Evolutionary conservation across 2,797 vertebrate species (phyloP).

Genomic region (Hyperoplus lanceolatus): DNA sequence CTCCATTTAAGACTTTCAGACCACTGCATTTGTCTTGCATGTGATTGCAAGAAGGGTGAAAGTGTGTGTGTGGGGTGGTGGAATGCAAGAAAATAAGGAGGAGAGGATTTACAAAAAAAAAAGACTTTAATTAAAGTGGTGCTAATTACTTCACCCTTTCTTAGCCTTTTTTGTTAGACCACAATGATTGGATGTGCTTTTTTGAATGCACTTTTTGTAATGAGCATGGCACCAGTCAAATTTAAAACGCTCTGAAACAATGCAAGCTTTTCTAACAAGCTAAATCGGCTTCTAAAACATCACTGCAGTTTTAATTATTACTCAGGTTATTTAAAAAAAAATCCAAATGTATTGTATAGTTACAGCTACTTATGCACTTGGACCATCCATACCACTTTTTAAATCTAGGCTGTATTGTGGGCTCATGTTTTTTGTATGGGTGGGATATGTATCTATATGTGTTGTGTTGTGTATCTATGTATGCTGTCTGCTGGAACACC

Average conservation of each 20-base stretch:
- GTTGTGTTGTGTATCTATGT: too few relatives aligned
- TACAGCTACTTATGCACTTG: too few relatives aligned
- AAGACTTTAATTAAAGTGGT: slow-evolving; percentile 70
- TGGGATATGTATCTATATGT: too few relatives aligned
- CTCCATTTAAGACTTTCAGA: slow-evolving; percentile 63
- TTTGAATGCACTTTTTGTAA: slow-evolving; percentile 67
- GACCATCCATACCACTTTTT: too few relatives aligned
- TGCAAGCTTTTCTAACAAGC: not conserved
- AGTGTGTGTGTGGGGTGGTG: slow-evolving; percentile 10
- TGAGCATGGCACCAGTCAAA: slow-evolving; percentile 50
- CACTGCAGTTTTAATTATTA: not conserved
- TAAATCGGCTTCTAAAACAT: not conserved
- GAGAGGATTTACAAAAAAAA: slow-evolving; percentile 41
- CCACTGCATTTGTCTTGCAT: slow-evolving; percentile 69
- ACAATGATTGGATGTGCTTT: slow-evolving; percentile 63
- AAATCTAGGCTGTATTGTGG: too few relatives aligned
- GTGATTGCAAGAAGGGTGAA: slow-evolving; percentile 67
- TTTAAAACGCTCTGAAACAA: slow-evolving; percentile 57
- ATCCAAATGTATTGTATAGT: too few relatives aligned
- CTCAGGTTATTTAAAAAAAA: too few relatives aligned
- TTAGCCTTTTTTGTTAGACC: slow-evolving; percentile 28
- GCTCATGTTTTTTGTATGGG: too few relatives aligned
- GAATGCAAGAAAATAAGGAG: slow-evolving; percentile 41
- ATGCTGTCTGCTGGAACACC: too few relatives aligned
- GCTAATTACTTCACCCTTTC: slow-evolving; percentile 73